Evolutionary conservation across 2,113 vertebrate genomes (phyloP), one percentile per base, ranked within the genome.

Genomic region (Eidolon helvum): DNA sequence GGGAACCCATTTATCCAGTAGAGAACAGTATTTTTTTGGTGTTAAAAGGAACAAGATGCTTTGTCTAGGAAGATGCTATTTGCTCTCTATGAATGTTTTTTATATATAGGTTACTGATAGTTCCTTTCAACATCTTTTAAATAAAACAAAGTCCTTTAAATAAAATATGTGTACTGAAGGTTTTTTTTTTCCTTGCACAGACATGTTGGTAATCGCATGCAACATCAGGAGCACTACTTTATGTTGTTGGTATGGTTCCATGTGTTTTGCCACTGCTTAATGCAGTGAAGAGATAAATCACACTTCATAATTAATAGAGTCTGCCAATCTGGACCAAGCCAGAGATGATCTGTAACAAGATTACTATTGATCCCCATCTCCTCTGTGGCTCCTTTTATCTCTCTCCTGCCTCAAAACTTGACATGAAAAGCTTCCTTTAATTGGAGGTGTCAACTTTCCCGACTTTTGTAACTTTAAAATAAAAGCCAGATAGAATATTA

Each of bases 281-380:
- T 30, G 50, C 78, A 66, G 61, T 89, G 71, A 80, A 93, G 95
- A 93, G 69, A 95, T 87, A 55, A 86, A 74, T 95, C 96, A 71
- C 45, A 88, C 75, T 88, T 97, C 22, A 61, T 91, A 96, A 85
- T 89, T 92, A 92, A 94, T 91, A 48, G 72, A 35, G 87, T 91
- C 65, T 71, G 77, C 94, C n/a, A 65, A 55, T 75, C 84, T 97
- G 77, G 77, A 63, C 65, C 85, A 91, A 96, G 94, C 40, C 63
- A 92, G 40, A 50, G 28, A 26, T 94, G 65, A 85, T 86, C 28
- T 86, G 2, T 87, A 94, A 83, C 91, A 61, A 97, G 59, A 59
- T 97, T 97, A 5, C 38, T 95, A 87, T 88, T 89, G 94, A 95
- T 97, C 57, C n/a, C 55, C 80, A 5, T 79, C 91, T 96, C 86